Evolutionary conservation across 2,888 invertebrate species (phyloP).

Genomic region (Punctoribates punctum): DNA sequence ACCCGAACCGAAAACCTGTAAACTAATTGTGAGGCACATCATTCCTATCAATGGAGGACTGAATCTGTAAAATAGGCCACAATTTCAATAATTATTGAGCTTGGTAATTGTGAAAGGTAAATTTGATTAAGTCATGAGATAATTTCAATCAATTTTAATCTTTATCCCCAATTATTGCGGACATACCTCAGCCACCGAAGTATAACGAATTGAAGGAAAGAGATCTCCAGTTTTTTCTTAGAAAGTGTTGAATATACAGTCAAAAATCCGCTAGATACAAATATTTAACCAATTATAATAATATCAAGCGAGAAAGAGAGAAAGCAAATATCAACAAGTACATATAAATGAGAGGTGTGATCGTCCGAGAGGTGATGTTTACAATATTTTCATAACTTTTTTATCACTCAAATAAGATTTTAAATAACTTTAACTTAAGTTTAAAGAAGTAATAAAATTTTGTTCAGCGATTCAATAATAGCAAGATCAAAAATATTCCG

Average conservation of each 20-base stretch:
- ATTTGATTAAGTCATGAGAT: no score
- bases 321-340: no score
- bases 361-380: no score
- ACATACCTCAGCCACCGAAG: slow-evolving; percentile 34
- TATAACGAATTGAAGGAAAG: background rate
- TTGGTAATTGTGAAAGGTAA: no score
- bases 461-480: no score
- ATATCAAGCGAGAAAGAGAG: no score
- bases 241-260: slow-evolving; percentile 11
- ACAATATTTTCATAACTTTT: no score
- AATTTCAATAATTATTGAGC: background rate
- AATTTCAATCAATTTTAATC: background rate
- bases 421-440: no score
- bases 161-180: background rate
- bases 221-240: background rate
- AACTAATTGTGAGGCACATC: slow-evolving; percentile 35
- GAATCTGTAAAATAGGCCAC: background rate
- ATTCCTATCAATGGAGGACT: slow-evolving; percentile 37
- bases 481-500: no score
- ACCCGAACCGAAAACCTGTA: slow-evolving; percentile 33
- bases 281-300: background rate
- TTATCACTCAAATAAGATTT: no score
- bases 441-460: no score
- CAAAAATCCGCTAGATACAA: slow-evolving; percentile 26
- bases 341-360: no score